Base-by-base conservation (phyloP, 1,140 invertebrate species). In the Goniozus legneri region DNA sequence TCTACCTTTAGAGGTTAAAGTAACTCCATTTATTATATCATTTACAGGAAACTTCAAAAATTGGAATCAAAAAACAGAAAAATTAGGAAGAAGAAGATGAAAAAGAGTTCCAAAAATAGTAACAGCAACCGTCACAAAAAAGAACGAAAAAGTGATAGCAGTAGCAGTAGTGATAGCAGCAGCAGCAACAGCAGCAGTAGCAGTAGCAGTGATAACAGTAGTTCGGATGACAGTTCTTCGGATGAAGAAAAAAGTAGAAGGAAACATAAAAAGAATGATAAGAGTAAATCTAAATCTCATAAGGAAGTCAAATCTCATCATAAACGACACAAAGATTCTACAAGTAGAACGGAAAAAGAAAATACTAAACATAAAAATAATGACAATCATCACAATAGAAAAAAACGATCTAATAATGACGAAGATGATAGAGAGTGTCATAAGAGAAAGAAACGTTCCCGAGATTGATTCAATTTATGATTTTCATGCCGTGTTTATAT, bases 31-130 rank as follows among this genome's bases (percentile, higher is more conserved):
- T n/a, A n/a, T n/a, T n/a, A n/a, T n/a, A n/a, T n/a, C n/a, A n/a
- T n/a, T n/a, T 59, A 71, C 66, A 87, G 85, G 53, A 89, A 88
- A 79, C 67, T 92, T 19, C 82, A 89, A 52, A 88, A 88, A 73
- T 72, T 92, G 22, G 87, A 91, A 55, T 85, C 78, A 43, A 73
- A 73, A 72, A 64, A 64, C 52, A 51, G 72, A 58, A 54, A 82
- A 50, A 73, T 80, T 52, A 83, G 82, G 53, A 78, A 80, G 22
- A 79, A 77, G 41, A 78, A 78, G 58, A 69, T 75, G 36, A 82
- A 80, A 50, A 80, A 80, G 47, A 65, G 58, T n/a, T 58, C 18
- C 1, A 52, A 16, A 31, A 18, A 15, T 8, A 41, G 3, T 4
- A 39, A 16, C 12, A 47, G 20, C 10, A 34, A 32, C n/a, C 35